These are phyloP conservation scores for Macrochelys suwanniensis DNA, from an alignment of 2,797 vertebrate genomes.

Conservation along the genomic window DNA sequence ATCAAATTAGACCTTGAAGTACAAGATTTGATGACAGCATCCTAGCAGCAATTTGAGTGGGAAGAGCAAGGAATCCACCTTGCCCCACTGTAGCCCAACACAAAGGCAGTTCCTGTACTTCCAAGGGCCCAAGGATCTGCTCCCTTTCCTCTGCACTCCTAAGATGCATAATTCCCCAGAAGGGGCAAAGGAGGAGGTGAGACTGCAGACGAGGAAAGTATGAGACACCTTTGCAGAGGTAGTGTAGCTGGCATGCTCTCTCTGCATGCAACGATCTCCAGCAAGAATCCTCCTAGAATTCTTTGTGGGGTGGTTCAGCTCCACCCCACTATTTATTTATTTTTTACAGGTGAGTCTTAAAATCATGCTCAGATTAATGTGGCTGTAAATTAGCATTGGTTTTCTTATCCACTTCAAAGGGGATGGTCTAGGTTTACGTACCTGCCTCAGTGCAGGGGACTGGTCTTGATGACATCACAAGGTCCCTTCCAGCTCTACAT, in stretches of 20 bases:
- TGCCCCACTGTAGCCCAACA: rapidly evolving
- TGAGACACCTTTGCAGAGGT: not conserved
- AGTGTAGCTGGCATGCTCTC: not conserved
- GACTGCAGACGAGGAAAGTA: not conserved
- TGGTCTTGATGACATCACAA: not conserved
- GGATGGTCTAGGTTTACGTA: not conserved
- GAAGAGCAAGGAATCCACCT: not conserved
- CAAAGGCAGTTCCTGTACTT: not conserved
- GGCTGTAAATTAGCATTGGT: not conserved
- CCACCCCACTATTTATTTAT: not conserved
- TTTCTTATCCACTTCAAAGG: not conserved
- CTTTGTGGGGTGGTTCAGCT: not conserved
- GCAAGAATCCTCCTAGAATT: not conserved
- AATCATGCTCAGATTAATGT: not conserved
- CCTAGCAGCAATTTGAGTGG: not conserved
- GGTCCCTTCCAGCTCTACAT: not conserved
- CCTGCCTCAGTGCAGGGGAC: not conserved
- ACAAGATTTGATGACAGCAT: rapidly evolving
- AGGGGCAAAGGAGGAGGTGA: not conserved
- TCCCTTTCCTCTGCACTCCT: not conserved
- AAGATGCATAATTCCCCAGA: not conserved
- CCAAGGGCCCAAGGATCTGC: not conserved
- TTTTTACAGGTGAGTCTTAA: not conserved
- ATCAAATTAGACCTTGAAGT: not conserved
- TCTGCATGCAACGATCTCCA: not conserved